Conservation (phyloP, 2,113 vertebrate genomes). For the Oceanodroma tethys region DNA sequence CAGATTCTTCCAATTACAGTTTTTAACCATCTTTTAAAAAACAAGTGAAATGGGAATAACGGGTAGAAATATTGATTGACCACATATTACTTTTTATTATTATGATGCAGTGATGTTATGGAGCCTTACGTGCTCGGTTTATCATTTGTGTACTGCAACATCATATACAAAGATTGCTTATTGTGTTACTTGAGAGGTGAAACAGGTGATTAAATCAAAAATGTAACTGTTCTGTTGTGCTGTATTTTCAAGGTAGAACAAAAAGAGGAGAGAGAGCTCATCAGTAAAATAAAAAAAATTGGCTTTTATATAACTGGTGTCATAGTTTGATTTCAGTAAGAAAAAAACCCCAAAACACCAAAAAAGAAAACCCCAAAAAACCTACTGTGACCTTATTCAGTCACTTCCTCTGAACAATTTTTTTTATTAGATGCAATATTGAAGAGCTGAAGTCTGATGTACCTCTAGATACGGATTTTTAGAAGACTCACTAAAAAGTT, state of each 20-base stretch:
- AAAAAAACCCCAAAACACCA: not conserved
- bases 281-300: not conserved
- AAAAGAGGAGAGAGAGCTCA: not conserved
- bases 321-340: not conserved
- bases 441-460: not conserved
- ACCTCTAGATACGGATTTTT: not conserved
- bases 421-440: not conserved
- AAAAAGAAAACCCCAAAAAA: too few relatives aligned
- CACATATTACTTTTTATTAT: not conserved
- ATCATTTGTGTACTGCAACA: not conserved
- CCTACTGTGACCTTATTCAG: not conserved
- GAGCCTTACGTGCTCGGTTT: not conserved
- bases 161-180: not conserved
- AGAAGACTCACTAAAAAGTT: not conserved
- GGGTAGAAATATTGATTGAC: not conserved
- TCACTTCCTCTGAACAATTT: not conserved
- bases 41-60: not conserved
- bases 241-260: not conserved
- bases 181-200: not conserved
- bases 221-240: not conserved
- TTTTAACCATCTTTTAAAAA: not conserved
- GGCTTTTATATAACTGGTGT: not conserved
- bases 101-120: fast-evolving
- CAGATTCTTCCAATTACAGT: not conserved
- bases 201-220: not conserved